phyloP scores from a whole-genome alignment of 2,888 invertebrate genomes.

The Himalopsyche tibetana region DNA sequence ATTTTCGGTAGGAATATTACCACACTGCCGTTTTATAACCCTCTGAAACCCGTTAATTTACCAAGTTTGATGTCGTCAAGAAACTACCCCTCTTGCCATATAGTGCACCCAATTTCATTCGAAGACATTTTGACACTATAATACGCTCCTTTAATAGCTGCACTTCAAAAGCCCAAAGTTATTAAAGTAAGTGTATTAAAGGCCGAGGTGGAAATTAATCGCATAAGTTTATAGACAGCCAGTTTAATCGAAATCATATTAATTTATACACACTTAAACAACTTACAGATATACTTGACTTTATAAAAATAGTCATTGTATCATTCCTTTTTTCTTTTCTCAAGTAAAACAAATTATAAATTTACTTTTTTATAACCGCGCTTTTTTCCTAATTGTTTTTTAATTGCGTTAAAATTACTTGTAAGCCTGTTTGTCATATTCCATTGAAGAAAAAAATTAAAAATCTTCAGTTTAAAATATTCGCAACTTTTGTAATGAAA shows the following conservation, averaged over 20 bases:
- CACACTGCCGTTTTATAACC: constrained; percentile 37
- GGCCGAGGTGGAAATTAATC: constrained; percentile 20
- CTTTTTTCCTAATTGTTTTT: no score
- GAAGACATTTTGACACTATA: constrained; percentile 55
- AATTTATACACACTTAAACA: background rate
- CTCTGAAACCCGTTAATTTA: constrained; percentile 54
- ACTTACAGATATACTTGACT: no score
- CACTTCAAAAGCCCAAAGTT: constrained; percentile 45
- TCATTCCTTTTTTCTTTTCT: no score
- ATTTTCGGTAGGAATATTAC: constrained; percentile 29
- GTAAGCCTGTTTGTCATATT: no score
- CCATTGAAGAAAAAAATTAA: no score
- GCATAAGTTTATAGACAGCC: background rate
- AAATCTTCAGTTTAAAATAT: no score
- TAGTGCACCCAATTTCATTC: constrained; percentile 61
- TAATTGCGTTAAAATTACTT: no score
- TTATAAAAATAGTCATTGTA: no score
- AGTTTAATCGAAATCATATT: background rate
- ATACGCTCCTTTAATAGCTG: constrained; percentile 32
- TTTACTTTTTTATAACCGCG: no score
- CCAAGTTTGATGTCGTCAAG: constrained; percentile 52
- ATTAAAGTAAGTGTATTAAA: constrained; percentile 43
- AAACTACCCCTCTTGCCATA: constrained; percentile 47
- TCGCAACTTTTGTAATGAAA: no score
- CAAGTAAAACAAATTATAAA: no score